Conservation (phyloP, 2,797 vertebrate genomes). For the Pelodytes ibericus region DNA sequence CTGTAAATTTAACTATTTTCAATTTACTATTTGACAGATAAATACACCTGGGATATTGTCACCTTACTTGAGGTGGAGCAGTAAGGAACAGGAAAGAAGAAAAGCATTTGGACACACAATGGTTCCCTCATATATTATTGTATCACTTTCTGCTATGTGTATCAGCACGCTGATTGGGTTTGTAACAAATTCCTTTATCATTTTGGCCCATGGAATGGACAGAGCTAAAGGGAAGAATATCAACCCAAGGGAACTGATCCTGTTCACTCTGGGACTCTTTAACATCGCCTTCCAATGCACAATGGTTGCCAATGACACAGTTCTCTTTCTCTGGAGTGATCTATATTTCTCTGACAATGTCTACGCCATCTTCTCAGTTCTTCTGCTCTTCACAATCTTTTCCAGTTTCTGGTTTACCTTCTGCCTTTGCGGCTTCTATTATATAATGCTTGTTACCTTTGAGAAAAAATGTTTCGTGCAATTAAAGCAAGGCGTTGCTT, state of each 20-base stretch:
- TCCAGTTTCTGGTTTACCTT: conserved; percentile 48
- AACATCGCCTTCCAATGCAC: conserved; percentile 34
- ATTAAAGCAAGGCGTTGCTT: conserved; percentile 26
- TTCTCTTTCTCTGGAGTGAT: conserved; percentile 43
- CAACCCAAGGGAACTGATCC: conserved; percentile 42
- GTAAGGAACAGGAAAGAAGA: background rate
- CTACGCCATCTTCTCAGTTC: conserved; percentile 39
- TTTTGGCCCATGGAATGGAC: conserved; percentile 35
- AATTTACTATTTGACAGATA: conserved; percentile 15
- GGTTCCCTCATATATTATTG: conserved; percentile 31
- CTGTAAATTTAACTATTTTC: background rate
- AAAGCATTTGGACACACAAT: background rate
- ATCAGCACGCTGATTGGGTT: conserved; percentile 36
- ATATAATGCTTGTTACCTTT: conserved; percentile 41
- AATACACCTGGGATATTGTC: background rate
- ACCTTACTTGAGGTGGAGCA: background rate
- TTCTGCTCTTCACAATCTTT: conserved; percentile 47
- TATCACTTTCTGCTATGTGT: conserved; percentile 14
- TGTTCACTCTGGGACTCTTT: conserved; percentile 40
- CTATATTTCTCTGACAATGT: conserved; percentile 44
- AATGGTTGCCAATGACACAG: conserved; percentile 39
- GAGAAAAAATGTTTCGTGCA: conserved; percentile 28
- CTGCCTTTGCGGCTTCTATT: conserved; percentile 47
- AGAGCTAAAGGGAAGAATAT: conserved; percentile 40
- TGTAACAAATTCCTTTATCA: conserved; percentile 43